These are phyloP conservation scores for Callinectes sapidus DNA, from an alignment of 2,888 invertebrate genomes.

Conservation along the genomic window DNA sequence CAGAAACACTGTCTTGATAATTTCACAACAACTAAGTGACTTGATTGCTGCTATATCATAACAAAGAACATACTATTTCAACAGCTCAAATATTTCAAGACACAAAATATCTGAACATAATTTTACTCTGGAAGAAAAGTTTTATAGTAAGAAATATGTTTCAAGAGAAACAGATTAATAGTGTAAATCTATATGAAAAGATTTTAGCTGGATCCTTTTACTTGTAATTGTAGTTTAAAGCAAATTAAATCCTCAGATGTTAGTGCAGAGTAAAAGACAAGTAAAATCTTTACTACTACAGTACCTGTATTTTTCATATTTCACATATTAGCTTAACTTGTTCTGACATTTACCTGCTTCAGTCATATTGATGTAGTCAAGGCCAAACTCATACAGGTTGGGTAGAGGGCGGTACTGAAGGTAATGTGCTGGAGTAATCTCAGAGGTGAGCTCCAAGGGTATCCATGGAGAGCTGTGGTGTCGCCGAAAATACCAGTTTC, in stretches of 20 bases:
- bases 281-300: not conserved
- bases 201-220: too few species aligned
- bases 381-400: constrained; percentile 43
- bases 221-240: too few species aligned
- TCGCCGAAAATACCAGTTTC: constrained; percentile 33
- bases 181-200: not conserved
- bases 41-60: too few species aligned
- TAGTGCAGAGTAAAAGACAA: not conserved
- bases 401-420: constrained; percentile 18
- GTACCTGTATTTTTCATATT: not conserved
- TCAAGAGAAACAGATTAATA: not conserved
- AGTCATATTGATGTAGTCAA: constrained; percentile 47
- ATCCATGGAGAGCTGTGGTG: constrained; percentile 15
- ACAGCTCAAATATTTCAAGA: too few species aligned
- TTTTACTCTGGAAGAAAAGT: too few species aligned
- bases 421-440: constrained; percentile 20
- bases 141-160: not conserved
- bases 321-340: not conserved
- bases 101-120: too few species aligned
- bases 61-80: too few species aligned
- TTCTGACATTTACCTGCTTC: constrained; percentile 40
- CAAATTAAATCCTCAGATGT: not conserved
- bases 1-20: not conserved
- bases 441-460: not conserved
- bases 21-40: too few species aligned